Evolutionary conservation across 2,113 vertebrate genomes (phyloP).

Genomic region (Scomber japonicus): DNA sequence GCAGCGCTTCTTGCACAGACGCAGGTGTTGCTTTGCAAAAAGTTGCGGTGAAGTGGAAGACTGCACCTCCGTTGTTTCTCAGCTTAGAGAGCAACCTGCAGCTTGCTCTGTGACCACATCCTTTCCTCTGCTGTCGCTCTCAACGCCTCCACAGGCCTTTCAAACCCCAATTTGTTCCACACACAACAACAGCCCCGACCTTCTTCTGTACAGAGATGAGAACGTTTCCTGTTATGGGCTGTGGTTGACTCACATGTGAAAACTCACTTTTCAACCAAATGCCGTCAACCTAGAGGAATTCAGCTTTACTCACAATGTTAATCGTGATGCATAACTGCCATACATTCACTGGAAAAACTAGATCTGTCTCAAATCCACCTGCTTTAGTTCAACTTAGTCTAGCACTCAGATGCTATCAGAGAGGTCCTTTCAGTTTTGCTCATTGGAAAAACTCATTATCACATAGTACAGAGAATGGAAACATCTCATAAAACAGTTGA

Average conservation of each 20-base stretch:
- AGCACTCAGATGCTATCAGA: neutral
- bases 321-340: neutral
- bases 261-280: neutral
- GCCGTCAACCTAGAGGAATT: too few species aligned
- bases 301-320: neutral
- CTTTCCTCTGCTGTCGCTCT: slow-evolving; percentile 2
- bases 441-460: neutral
- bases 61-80: neutral
- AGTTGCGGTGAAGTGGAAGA: neutral
- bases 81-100: neutral
- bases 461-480: neutral
- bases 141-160: neutral
- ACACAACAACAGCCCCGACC: neutral
- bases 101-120: slow-evolving; percentile 23
- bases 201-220: neutral
- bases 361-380: too few species aligned
- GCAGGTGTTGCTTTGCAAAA: neutral
- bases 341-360: neutral
- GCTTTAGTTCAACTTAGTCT: too few species aligned
- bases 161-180: neutral
- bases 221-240: neutral
- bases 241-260: neutral
- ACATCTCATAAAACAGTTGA: slow-evolving; percentile 11
- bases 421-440: neutral
- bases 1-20: neutral